Evolutionary conservation across 2,888 invertebrate species (phyloP), one percentile per base, ranked within the genome.

Genomic region (Limnephilus auricula): DNA sequence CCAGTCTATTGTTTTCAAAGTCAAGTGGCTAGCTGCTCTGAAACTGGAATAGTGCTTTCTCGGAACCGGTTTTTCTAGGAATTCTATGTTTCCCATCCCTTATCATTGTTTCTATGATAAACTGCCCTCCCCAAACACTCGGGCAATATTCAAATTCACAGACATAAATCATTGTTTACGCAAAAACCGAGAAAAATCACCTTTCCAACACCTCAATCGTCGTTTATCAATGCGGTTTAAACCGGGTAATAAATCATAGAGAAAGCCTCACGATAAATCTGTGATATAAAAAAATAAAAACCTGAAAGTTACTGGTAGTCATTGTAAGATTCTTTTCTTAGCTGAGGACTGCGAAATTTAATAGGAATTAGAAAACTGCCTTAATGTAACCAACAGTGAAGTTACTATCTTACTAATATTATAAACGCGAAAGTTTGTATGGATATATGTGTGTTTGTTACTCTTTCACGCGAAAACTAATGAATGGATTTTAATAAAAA

Each of bases 231-330:
- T 78, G 45, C 85, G 87, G 87, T 78, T 87, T 87, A 78, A 87
- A 78, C 87, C 78, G 25, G 25, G 25, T 18, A 89, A 89, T 92
- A 92, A 92, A 92, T 92, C 92, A 92, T 92, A 90, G 82, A 79
- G 88, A 90, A 92, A 88, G 90, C 85, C 85, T 25, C 18, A 85
- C 92, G 89, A 92, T 92, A 92, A 92, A 92, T 92, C 92, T 92
- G 92, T 79, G 89, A 88, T 89, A 85, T 65, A 65, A 83, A 90
- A 89, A 90, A 92, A 82, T 3, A 82, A 82, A 80, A 32, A 50
- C 90, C 90, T 82, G 79, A 88, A 91, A 92, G 92, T 90, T 40
- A 86, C 45, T 40, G 31, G n/a, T 86, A 34, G 30, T 40, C 50
- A 37, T 32, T 31, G 25, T 34, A 34, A 0, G 65, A 18, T 65